These are phyloP conservation scores for Catocala nupta DNA, from an alignment of 2,888 invertebrate species.

Conservation along the genomic window DNA sequence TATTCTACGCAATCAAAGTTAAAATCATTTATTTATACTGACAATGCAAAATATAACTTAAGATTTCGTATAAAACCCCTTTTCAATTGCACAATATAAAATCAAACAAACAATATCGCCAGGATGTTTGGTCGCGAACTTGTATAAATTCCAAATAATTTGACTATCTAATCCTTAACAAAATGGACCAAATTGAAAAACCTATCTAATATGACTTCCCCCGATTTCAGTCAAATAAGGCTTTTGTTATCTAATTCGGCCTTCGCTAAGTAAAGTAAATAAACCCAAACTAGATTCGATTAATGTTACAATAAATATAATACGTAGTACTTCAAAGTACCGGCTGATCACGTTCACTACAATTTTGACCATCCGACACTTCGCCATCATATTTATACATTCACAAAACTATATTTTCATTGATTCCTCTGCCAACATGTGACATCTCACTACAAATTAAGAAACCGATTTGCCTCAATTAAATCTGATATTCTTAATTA, in stretches of 20 bases:
- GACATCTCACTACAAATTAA: slow-evolving; percentile 47
- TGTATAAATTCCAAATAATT: slow-evolving; percentile 60
- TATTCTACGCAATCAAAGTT: slow-evolving; percentile 41
- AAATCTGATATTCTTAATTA: slow-evolving; percentile 44
- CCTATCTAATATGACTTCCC: slow-evolving; percentile 55
- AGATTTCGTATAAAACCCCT: slow-evolving; percentile 45
- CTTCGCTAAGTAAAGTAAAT: slow-evolving; percentile 22
- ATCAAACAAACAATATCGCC: slow-evolving; percentile 33
- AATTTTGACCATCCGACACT: slow-evolving; percentile 31
- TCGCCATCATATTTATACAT: slow-evolving; percentile 21
- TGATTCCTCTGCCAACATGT: slow-evolving; percentile 34
- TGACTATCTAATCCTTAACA: slow-evolving; percentile 65
- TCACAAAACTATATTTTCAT: slow-evolving; percentile 40
- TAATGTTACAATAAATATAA: slow-evolving; percentile 42
- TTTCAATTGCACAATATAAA: slow-evolving; percentile 55
- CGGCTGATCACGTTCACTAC: slow-evolving; percentile 23
- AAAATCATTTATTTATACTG: slow-evolving; percentile 31
- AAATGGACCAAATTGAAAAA: slow-evolving; percentile 59
- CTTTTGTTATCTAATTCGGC: slow-evolving; percentile 27
- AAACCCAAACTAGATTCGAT: slow-evolving; percentile 41
- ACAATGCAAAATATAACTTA: slow-evolving; percentile 49
- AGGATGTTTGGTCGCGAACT: slow-evolving; percentile 31
- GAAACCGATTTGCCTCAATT: slow-evolving; percentile 25
- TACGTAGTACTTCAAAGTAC: slow-evolving; percentile 31
- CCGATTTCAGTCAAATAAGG: slow-evolving; percentile 49